Evolutionary conservation across 1,140 invertebrate genomes (phyloP), one percentile per base, ranked within the genome.

Genomic region (Achatina immaculata): DNA sequence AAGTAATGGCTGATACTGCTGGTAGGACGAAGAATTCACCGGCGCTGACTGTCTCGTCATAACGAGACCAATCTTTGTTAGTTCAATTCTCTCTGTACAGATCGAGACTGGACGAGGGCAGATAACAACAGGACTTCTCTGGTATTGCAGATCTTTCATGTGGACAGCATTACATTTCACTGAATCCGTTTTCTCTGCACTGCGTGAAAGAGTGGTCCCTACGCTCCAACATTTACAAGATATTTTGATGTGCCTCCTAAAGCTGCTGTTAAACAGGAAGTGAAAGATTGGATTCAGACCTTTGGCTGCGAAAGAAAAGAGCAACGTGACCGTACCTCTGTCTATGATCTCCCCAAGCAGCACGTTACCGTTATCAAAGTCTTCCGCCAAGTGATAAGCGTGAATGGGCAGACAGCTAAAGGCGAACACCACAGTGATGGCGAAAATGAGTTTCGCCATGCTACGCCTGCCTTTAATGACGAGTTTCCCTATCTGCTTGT

Each of bases 221-320:
- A n/a, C n/a, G n/a, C n/a, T n/a, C n/a, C n/a, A n/a, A 45, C 43
- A 45, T 19, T 45, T 45, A 45, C 7, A 45, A 45, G 43, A 14
- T 16, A 66, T 40, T 90, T 97, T 96, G 92, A 97, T 98, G 91
- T 96, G 95, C 83, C 96, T 96, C 84, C 96, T 94, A 89, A 97
- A 98, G 21, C 95, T 95, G 36, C 95, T 95, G 85, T 95, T 96
- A 84, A 97, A 95, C 88, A 96, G 96, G 90, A 97, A 97, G 38
- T 98, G 93, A 6, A 96, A 95, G 65, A 97, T 95, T 0, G 96
- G 96, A 92, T 97, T 97, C 85, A 96, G 94, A 88, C 96, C 97
- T 81, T 95, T 96, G 91, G 97, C 97, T 83, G 95, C 93, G 90
- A 96, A 97, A 9, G 83, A 83, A 65, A 89, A 85, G 48, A 83